Evolutionary conservation across 1,140 invertebrate species (phyloP).

Genomic region (Atta cephalotes): DNA sequence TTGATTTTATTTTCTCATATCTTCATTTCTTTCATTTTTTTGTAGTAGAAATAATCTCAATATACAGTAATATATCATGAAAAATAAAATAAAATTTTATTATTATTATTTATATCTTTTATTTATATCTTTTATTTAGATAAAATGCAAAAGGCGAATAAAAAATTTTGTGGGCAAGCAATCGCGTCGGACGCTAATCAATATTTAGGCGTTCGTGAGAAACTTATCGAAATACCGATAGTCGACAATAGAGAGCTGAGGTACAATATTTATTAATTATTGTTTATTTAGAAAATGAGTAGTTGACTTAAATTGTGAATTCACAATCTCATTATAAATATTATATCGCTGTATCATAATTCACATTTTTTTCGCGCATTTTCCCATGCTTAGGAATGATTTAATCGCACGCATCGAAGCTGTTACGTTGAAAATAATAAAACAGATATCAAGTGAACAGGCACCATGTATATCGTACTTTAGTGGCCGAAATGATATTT

Average conservation of each 20-base stretch:
- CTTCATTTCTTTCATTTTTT: neutral
- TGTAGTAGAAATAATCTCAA: neutral
- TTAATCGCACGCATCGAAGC: constrained; percentile 75
- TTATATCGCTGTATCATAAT: neutral
- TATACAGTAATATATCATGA: neutral
- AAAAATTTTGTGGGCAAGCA: neutral
- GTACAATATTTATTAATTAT: constrained; percentile 25
- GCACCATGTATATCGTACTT: constrained; percentile 59
- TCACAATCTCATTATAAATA: neutral
- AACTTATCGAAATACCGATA: constrained; percentile 56
- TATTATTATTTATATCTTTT: neutral
- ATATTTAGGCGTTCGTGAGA: neutral
- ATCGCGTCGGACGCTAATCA: neutral
- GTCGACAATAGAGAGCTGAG: constrained; percentile 60
- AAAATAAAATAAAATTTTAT: neutral
- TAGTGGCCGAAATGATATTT: neutral
- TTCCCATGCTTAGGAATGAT: constrained; percentile 19
- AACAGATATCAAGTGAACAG: constrained; percentile 47
- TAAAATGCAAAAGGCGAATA: neutral
- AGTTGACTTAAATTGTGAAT: neutral
- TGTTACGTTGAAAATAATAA: constrained; percentile 54
- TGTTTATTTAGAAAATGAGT: neutral
- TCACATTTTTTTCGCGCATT: neutral
- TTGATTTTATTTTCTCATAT: neutral
- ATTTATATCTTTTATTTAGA: neutral